Percentiles rank a stretch among this genome's conserved stretches.
These are phyloP conservation scores for Labrus mixtus DNA, from an alignment of 2,113 vertebrate genomes.

Conservation along the genomic window DNA sequence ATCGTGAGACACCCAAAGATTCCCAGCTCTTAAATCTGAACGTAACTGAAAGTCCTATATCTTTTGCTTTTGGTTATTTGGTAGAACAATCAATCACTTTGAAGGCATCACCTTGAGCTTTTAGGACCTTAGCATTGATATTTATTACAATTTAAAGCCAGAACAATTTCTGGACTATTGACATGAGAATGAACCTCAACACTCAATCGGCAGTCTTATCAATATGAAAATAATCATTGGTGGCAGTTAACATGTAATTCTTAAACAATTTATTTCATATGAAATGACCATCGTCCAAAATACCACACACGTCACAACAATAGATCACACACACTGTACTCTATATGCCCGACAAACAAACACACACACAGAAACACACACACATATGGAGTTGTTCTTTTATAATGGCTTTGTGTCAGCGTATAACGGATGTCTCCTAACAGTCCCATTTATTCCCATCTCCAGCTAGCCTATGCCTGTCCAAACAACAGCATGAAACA, in stretches of 20 bases:
- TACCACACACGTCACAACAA: background rate
- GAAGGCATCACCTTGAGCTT: background rate
- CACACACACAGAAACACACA: slow-evolving; percentile 26
- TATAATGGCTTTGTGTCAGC: slow-evolving; percentile 82
- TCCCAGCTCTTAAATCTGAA: too few relatives aligned
- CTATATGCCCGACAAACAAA: slow-evolving; percentile 19
- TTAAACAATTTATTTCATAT: too few relatives aligned
- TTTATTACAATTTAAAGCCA: background rate
- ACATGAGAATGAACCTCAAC: background rate
- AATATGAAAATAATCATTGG: background rate
- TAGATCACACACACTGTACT: background rate
- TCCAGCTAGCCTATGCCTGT: slow-evolving; percentile 75
- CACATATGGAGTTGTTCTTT: slow-evolving; percentile 69
- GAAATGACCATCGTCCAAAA: slow-evolving; percentile 8
- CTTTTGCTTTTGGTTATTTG: too few relatives aligned
- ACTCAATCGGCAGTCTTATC: background rate
- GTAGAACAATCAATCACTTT: too few relatives aligned
- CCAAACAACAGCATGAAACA: slow-evolving; percentile 76
- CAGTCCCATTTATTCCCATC: slow-evolving; percentile 83
- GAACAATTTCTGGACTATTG: background rate
- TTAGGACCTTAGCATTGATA: background rate
- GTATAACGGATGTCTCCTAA: slow-evolving; percentile 80
- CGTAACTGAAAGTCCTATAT: too few relatives aligned
- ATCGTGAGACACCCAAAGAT: too few relatives aligned
- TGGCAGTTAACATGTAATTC: slow-evolving; percentile 1